Base-by-base conservation (phyloP, 2,797 vertebrate species). In the Acropternis orthonyx region DNA sequence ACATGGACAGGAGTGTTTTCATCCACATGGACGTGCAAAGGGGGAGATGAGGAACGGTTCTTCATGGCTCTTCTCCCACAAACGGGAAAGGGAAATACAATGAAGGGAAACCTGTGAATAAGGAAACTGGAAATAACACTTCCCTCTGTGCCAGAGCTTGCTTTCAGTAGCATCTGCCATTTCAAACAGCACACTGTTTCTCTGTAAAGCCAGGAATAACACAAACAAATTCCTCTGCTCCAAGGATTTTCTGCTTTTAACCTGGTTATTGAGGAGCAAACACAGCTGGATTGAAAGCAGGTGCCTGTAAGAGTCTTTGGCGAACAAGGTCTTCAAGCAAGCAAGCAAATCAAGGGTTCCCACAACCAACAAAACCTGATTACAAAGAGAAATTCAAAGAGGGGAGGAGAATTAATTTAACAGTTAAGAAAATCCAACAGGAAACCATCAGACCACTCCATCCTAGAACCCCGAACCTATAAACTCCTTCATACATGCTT, bases 1-100 rank as follows among this genome's bases (percentile, higher is more conserved):
- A 99, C 99, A 37, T 99, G 99, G 84, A 99, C 98, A 22, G 99
- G 98, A 52, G 98, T 98, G 93, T 96, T 98, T 65, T 99, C 98
- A 89, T 98, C 98, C 92, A 99, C 98, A 16, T 99, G 99, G 95
- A 99, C 98, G 62, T 99, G 99, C 94, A 99, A 97, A 9, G 98
- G 99, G 95, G 99, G 99, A 68, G 99, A 99, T 82, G 97, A 98
- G 63, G 98, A 98, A 37, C 97, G 97, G 87, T 97, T 98, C 97
- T 98, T 99, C 98, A 98, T 99, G 72, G 96, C 94, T 98, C 98
- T 98, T 97, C 97, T 98, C 98, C 98, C 97, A 93, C 96, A 93
- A 88, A 95, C 3, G 5, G 77, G 85, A 96, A 86, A 93, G 95
- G 97, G 87, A 78, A 97, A 98, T 92, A 96, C 74, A 97, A 56